A percentile compares a stretch with the other conserved stretches of the same genome.
Conservation (phyloP, 2,888 invertebrate genomes). For the Poecilobothrus nobilitatus region DNA sequence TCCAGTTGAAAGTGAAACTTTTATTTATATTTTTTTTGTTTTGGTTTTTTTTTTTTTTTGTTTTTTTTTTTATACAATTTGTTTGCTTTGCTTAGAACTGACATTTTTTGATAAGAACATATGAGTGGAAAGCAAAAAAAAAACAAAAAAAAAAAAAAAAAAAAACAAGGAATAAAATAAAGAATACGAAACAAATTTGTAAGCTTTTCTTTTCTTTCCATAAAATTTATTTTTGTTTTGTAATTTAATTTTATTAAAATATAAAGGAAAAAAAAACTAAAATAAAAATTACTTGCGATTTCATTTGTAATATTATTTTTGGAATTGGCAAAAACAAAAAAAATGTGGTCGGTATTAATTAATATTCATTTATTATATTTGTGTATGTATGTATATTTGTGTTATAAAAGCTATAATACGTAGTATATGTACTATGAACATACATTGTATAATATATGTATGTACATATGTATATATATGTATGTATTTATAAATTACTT, state of each 20-base stretch:
- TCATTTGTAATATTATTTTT: background rate
- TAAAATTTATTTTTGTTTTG: background rate
- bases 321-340: too few relatives aligned
- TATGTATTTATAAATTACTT: too few relatives aligned
- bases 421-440: too few relatives aligned
- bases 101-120: background rate
- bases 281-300: background rate
- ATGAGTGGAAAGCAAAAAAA: background rate
- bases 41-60: background rate
- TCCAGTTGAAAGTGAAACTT: slow-evolving; percentile 3
- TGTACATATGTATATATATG: too few relatives aligned
- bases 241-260: too few relatives aligned
- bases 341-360: too few relatives aligned
- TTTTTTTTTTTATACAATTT: background rate
- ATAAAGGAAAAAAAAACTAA: too few relatives aligned
- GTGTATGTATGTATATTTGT: too few relatives aligned
- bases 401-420: too few relatives aligned
- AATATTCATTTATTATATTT: too few relatives aligned
- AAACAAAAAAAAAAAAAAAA: background rate
- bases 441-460: too few relatives aligned
- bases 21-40: background rate
- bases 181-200: background rate
- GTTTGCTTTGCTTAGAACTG: background rate
- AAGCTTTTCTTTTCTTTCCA: background rate
- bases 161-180: background rate